Conservation (phyloP, 2,888 invertebrate genomes). For the Thymelicus lineola region DNA sequence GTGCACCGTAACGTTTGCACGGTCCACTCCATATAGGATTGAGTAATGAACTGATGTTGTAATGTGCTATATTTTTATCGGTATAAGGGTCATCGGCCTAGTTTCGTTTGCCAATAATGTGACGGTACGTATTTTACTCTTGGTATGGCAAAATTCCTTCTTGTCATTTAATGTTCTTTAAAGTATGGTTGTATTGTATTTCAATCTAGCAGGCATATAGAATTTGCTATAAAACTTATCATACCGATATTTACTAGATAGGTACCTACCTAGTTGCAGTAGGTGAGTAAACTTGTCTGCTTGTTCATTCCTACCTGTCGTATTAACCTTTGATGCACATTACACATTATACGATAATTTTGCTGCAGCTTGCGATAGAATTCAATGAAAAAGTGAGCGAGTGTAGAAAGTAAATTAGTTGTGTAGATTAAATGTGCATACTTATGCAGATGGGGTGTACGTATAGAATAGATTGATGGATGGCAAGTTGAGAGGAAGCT, state of each 20-base stretch:
- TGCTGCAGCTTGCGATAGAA: conserved; percentile 1
- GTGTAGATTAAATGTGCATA: conserved; percentile 13
- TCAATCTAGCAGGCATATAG: neutral
- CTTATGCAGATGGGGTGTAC: conserved; percentile 10
- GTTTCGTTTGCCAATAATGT: conserved; percentile 10
- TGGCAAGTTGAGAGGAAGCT: conserved; percentile 36
- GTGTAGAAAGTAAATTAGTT: conserved; percentile 18
- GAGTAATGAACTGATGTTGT: neutral
- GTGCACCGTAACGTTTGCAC: conserved; percentile 45
- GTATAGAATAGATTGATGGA: conserved; percentile 10
- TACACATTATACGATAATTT: conserved; percentile 1
- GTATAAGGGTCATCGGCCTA: conserved; percentile 13
- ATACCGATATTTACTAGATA: too few species aligned
- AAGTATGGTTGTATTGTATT: neutral
- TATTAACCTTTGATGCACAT: neutral
- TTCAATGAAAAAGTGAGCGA: conserved; percentile 10
- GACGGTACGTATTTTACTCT: neutral
- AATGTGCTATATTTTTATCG: conserved; percentile 16
- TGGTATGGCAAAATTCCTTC: too few species aligned
- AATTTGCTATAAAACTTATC: too few species aligned
- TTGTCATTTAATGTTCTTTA: neutral
- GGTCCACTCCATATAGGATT: conserved; percentile 9
- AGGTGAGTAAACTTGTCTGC: neutral
- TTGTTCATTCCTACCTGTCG: neutral
- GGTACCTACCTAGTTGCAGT: too few species aligned